A percentile compares a stretch with the other conserved stretches of the same genome.
These are phyloP conservation scores for Melikaiella ostensackeni DNA, from an alignment of 2,888 invertebrate genomes.

Conservation along the genomic window DNA sequence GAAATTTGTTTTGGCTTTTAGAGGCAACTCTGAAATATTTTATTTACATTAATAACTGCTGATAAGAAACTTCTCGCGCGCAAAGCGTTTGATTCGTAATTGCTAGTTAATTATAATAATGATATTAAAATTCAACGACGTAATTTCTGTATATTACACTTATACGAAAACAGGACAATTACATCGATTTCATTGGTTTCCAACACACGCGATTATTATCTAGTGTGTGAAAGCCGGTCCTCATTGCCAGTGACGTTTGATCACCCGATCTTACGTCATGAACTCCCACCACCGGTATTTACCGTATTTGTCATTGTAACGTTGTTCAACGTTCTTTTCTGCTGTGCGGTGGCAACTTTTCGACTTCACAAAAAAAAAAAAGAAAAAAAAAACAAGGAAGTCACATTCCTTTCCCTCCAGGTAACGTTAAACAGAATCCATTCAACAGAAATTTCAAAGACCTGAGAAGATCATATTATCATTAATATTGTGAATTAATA, in stretches of 20 bases:
- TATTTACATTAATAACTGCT: too few species aligned
- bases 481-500: background rate
- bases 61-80: too few species aligned
- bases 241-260: conserved; percentile 47
- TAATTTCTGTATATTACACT: too few species aligned
- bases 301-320: conserved; percentile 9
- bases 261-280: conserved; percentile 73
- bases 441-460: background rate
- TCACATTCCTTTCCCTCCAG: background rate
- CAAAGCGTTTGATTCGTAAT: too few species aligned
- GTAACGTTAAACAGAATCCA: background rate
- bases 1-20: too few species aligned
- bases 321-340: conserved; percentile 5
- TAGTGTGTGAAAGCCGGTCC: background rate
- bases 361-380: background rate
- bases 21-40: too few species aligned
- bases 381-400: background rate
- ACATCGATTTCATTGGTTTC: background rate
- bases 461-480: background rate
- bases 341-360: conserved; percentile 1
- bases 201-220: background rate
- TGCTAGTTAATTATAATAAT: too few species aligned
- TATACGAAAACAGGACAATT: background rate
- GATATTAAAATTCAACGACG: too few species aligned
- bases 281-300: conserved; percentile 42